phyloP scores from a whole-genome alignment of 2,113 vertebrate genomes.

The Oreochromis spilurus region DNA sequence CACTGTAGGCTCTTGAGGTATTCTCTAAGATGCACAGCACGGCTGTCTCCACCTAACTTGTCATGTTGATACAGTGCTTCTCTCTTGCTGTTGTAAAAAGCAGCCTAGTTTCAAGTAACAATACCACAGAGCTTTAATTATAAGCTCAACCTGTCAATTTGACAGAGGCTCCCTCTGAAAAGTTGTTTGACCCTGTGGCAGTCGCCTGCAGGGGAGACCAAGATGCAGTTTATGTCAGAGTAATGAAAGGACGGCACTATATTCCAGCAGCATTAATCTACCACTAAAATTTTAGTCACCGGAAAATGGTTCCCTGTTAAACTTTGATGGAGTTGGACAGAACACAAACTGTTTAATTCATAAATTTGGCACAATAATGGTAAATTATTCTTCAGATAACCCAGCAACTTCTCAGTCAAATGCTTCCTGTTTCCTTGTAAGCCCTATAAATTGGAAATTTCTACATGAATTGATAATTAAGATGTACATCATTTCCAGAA shows the following conservation, averaged over 20 bases:
- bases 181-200: slow-evolving; percentile 32
- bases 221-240: background rate
- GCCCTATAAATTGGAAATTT: background rate
- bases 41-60: background rate
- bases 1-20: background rate
- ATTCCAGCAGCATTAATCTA: background rate
- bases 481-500: background rate
- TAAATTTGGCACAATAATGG: background rate
- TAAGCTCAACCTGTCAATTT: slow-evolving; percentile 29
- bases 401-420: background rate
- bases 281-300: background rate
- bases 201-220: background rate
- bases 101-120: slow-evolving; percentile 41
- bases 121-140: slow-evolving; percentile 55
- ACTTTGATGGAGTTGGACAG: background rate
- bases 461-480: background rate
- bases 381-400: background rate
- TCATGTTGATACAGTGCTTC: slow-evolving; percentile 36
- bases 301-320: background rate
- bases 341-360: background rate
- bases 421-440: background rate
- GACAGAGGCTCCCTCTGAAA: slow-evolving; percentile 29
- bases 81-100: background rate
- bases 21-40: background rate
- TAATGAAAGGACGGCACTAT: background rate